Evolutionary conservation across 2,888 invertebrate species (phyloP).

Genomic region (Mellilla xanthometata): DNA sequence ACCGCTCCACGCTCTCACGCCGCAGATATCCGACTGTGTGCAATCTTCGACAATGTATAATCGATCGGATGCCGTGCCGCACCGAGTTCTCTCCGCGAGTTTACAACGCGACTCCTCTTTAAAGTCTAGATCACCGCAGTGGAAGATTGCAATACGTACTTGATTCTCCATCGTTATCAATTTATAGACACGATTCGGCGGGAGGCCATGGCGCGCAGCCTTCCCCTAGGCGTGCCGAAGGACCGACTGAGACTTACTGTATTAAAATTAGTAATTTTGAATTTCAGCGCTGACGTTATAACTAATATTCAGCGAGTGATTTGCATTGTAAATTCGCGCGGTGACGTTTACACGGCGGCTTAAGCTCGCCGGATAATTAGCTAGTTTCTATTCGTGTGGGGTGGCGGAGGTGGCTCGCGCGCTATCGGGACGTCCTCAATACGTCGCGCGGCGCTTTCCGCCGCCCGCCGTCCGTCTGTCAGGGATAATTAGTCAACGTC

Average conservation of each 20-base stretch:
- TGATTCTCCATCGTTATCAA: slow-evolving; percentile 68
- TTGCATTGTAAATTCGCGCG: slow-evolving; percentile 80
- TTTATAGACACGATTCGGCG: slow-evolving; percentile 47
- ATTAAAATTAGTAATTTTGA: slow-evolving; percentile 81
- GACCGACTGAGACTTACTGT: slow-evolving; percentile 76
- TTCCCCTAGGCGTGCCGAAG: slow-evolving; percentile 70
- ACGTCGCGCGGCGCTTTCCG: slow-evolving; percentile 44
- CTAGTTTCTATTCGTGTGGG: slow-evolving; percentile 77
- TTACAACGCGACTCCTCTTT: slow-evolving; percentile 47
- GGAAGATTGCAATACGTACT: slow-evolving; percentile 64
- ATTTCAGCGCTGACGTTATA: slow-evolving; percentile 75
- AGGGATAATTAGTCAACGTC: slow-evolving; percentile 47
- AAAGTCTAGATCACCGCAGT: slow-evolving; percentile 46
- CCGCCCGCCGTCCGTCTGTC: slow-evolving; percentile 23
- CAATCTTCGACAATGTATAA: slow-evolving; percentile 63
- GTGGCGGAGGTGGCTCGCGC: slow-evolving; percentile 42
- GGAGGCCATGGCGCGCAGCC: slow-evolving; percentile 66
- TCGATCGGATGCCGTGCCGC: slow-evolving; percentile 65
- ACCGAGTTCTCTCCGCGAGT: slow-evolving; percentile 57
- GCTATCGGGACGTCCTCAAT: slow-evolving; percentile 61
- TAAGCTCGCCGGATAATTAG: slow-evolving; percentile 80
- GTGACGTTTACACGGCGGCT: slow-evolving; percentile 70
- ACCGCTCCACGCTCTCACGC: slow-evolving; percentile 67
- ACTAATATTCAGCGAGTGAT: slow-evolving; percentile 79
- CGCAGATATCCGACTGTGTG: slow-evolving; percentile 65